Percentiles rank a stretch among this genome's conserved stretches.
Conservation (phyloP, 2,113 vertebrate species). For the Phrynosoma platyrhinos region DNA sequence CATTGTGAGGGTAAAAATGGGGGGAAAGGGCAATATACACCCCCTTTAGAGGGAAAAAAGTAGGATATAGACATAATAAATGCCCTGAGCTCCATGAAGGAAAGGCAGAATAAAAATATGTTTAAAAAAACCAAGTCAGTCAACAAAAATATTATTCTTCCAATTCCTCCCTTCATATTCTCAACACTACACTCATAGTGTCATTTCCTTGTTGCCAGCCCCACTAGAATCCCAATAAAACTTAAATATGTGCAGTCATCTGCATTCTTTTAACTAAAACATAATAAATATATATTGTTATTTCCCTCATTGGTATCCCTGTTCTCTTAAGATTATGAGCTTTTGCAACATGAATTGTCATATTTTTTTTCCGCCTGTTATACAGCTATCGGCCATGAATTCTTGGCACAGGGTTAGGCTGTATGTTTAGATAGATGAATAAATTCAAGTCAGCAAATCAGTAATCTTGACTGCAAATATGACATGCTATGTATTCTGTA, state of each 20-base stretch:
- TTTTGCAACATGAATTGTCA: neutral
- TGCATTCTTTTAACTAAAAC: neutral
- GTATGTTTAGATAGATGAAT: constrained; percentile 2
- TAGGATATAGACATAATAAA: neutral
- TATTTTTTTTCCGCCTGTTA: neutral
- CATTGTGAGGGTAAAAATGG: neutral
- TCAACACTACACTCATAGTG: neutral
- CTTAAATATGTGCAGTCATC: neutral
- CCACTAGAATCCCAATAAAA: neutral
- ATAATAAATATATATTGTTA: neutral
- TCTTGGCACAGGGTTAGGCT: constrained; percentile 6
- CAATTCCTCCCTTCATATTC: neutral
- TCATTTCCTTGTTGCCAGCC: neutral
- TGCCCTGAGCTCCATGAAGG: neutral
- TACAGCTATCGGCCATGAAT: neutral
- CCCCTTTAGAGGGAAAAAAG: neutral
- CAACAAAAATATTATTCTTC: neutral
- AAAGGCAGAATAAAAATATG: neutral
- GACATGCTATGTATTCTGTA: constrained; percentile 26
- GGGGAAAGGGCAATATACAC: neutral
- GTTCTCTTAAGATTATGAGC: neutral
- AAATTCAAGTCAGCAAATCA: constrained; percentile 21
- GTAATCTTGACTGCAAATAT: constrained; percentile 15
- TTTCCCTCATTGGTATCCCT: neutral
- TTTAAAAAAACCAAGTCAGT: neutral